A percentile compares a stretch with the other conserved stretches of the same genome.
Conservation (phyloP, 92 coral and sea anemone genomes). For the Nematostella vectensis region DNA sequence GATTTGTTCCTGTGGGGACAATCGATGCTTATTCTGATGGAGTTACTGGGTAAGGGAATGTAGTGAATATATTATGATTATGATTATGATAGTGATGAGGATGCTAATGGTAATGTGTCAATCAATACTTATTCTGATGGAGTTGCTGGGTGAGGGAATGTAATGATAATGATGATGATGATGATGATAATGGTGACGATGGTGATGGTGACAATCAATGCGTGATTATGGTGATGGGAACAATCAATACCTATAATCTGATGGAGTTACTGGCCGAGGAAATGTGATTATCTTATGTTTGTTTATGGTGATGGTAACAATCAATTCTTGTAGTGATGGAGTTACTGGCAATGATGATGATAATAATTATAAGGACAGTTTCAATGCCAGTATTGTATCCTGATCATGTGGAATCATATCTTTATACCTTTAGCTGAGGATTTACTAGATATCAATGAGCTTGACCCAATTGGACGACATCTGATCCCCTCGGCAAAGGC, state of each 20-base stretch:
- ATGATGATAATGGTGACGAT: background rate
- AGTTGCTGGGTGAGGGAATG: constrained; percentile 50
- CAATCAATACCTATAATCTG: too few relatives aligned
- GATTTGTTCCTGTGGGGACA: constrained; percentile 83
- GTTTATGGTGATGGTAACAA: too few relatives aligned
- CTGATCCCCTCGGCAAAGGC: constrained; percentile 53
- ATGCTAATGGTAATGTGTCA: too few relatives aligned
- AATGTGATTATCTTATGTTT: too few relatives aligned
- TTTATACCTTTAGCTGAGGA: constrained; percentile 47
- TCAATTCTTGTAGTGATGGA: constrained; percentile 68
- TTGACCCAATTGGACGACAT: constrained; percentile 93
- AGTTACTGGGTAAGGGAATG: constrained; percentile 52
- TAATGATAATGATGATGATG: background rate
- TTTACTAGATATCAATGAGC: constrained; percentile 80
- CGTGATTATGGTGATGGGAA: too few relatives aligned
- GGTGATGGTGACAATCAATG: too few relatives aligned
- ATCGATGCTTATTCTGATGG: constrained; percentile 65
- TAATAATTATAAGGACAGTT: too few relatives aligned
- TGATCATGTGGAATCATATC: too few relatives aligned
- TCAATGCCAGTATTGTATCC: too few relatives aligned
- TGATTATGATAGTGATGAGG: background rate
- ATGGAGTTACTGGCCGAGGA: too few relatives aligned
- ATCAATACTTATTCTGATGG: constrained; percentile 63
- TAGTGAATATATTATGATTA: background rate
- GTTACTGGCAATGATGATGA: too few relatives aligned